Evolutionary conservation across 2,888 invertebrate genomes (phyloP).

Genomic region (Agrotis clavis): DNA sequence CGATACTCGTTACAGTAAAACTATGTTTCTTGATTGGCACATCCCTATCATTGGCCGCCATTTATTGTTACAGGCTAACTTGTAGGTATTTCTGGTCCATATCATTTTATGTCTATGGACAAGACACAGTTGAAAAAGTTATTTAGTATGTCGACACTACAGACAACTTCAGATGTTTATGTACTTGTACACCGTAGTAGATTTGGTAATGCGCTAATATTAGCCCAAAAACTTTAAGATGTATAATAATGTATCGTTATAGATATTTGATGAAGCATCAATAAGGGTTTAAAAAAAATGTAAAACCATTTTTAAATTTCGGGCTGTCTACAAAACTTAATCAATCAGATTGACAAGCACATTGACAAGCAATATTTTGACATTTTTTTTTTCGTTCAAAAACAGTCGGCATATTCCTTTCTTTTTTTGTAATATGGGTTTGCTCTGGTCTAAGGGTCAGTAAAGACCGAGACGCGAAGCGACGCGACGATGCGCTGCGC

Average conservation of each 20-base stretch:
- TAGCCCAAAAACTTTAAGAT: background rate
- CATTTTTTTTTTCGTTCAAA: background rate
- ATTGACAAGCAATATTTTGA: background rate
- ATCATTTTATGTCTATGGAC: no score
- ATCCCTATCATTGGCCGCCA: no score
- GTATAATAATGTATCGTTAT: no score
- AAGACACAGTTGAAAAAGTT: no score
- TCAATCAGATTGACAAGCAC: background rate
- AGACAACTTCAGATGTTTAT: background rate
- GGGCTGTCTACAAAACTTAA: background rate
- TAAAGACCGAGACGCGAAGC: no score
- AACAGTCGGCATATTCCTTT: background rate
- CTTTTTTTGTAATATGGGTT: no score
- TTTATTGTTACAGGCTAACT: no score
- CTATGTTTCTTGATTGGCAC: no score
- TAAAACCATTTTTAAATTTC: background rate
- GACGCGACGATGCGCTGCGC: no score
- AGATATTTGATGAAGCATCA: background rate
- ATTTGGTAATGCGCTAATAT: background rate
- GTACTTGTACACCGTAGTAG: background rate
- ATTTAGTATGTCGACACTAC: conserved; percentile 8
- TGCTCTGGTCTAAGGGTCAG: no score
- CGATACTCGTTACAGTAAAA: no score
- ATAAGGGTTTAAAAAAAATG: background rate
- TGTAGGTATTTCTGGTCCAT: no score